Evolutionary conservation across 2,113 vertebrate genomes (phyloP).

Genomic region (Psammodynastes pulverulentus): DNA sequence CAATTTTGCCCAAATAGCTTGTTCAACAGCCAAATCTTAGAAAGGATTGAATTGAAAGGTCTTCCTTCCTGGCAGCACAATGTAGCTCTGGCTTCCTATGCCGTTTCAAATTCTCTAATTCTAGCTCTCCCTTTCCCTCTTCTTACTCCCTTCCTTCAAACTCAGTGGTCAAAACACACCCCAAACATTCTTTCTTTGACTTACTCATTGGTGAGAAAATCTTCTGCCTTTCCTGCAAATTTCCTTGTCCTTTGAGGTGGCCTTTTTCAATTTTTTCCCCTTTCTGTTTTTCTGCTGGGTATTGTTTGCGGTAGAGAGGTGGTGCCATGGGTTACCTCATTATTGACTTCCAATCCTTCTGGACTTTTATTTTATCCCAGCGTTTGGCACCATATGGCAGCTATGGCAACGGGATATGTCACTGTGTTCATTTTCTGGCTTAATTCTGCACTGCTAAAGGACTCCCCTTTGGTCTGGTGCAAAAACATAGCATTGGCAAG

Average conservation of each 20-base stretch:
- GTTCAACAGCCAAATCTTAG: slow-evolving; percentile 14
- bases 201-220: slow-evolving; percentile 6
- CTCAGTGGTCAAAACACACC: neutral
- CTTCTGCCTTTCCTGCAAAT: neutral
- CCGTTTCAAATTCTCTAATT: neutral
- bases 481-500: slow-evolving; percentile 2
- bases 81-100: neutral
- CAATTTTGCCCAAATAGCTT: neutral
- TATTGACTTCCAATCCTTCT: slow-evolving; percentile 49
- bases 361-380: slow-evolving; percentile 55
- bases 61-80: slow-evolving; percentile 18
- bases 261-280: neutral
- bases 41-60: slow-evolving; percentile 25
- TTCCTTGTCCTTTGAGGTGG: neutral
- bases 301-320: neutral
- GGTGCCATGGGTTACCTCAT: neutral
- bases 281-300: neutral
- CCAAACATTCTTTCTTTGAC: neutral
- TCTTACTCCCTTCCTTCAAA: neutral
- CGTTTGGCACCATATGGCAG: slow-evolving; percentile 64
- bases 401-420: slow-evolving; percentile 69
- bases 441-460: slow-evolving; percentile 39
- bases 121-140: neutral
- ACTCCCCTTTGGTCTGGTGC: slow-evolving; percentile 23
- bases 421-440: slow-evolving; percentile 53